Percentiles rank a stretch among this genome's conserved stretches.
These are phyloP conservation scores for Microchrysa polita DNA, from an alignment of 2,888 invertebrate species.

Conservation along the genomic window DNA sequence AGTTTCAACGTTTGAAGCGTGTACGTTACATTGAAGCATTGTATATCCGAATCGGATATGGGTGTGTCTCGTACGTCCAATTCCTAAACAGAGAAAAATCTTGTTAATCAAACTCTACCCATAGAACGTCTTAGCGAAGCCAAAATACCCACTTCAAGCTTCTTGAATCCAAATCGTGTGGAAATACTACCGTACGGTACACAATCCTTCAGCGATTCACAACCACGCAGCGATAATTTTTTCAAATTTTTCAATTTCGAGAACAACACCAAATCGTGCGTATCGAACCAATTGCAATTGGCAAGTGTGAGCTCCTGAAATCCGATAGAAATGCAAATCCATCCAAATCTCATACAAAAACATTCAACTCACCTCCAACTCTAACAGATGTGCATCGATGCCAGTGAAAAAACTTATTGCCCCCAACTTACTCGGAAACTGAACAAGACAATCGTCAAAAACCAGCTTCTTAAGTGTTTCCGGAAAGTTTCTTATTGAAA, in stretches of 20 bases:
- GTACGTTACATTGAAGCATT: slow-evolving; percentile 68
- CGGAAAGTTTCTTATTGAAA: slow-evolving; percentile 73
- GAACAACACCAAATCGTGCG: slow-evolving; percentile 76
- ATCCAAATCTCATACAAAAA: not conserved
- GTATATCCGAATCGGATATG: slow-evolving; percentile 70
- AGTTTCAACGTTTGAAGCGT: slow-evolving; percentile 67
- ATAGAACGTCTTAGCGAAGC: slow-evolving; percentile 10
- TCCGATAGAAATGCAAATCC: slow-evolving; percentile 30
- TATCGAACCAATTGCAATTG: slow-evolving; percentile 78
- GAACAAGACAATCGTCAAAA: slow-evolving; percentile 61
- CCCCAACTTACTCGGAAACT: slow-evolving; percentile 54
- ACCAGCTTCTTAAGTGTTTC: slow-evolving; percentile 68
- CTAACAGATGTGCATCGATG: slow-evolving; percentile 58
- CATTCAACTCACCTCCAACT: slow-evolving; percentile 58
- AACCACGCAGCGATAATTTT: slow-evolving; percentile 72
- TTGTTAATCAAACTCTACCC: slow-evolving; percentile 17
- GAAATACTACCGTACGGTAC: slow-evolving; percentile 82
- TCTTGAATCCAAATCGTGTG: slow-evolving; percentile 72
- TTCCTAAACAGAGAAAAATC: slow-evolving; percentile 56
- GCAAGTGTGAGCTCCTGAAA: slow-evolving; percentile 75
- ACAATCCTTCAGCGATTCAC: slow-evolving; percentile 74
- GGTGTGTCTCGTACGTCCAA: slow-evolving; percentile 69
- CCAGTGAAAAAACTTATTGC: slow-evolving; percentile 60
- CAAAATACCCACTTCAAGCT: slow-evolving; percentile 57
- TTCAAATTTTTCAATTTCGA: slow-evolving; percentile 74